Base-by-base conservation (phyloP, 2,888 invertebrate genomes). In the Steromphala cineraria region DNA sequence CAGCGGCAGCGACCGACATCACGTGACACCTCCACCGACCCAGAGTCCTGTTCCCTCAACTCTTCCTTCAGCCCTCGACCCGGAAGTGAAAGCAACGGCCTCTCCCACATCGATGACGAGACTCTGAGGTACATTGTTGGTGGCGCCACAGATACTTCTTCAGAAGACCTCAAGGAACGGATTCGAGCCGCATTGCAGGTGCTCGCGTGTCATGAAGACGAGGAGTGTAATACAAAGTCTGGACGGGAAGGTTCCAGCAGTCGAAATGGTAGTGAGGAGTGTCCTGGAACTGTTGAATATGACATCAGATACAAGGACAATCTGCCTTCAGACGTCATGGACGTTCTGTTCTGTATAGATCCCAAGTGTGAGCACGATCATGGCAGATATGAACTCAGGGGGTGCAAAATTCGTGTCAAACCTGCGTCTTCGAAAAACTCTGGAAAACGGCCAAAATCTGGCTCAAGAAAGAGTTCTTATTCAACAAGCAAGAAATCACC, bases 321-420 rank as follows among this genome's bases (percentile, higher is more conserved):
- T 21, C 24, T 75, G 13, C 75, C 75, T 3, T 31, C 46, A 2
- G 75, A 75, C 21, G 75, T 75, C 24, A 19, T 75, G 24, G 75
- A 75, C 75, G 53, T 31, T 28, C 75, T 75, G 24, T 24, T 75
- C 15, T 75, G 75, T 53, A 53, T 75, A 24, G 53, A 53, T 52
- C 75, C 24, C 5, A 17, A 75, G 2, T 75, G 53, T 31, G 52
- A 53, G 0, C 52, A 52, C 52, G 53, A 75, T 15, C 52, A 75
- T 53, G 24, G 17, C 21, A 36, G 75, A 17, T 75, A 52, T 53
- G 53, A 40, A 19, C 40, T 31, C n/a, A 71, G 40, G n/a, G 71
- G 71, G 8, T 36, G 71, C 13, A 17, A 36, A 13, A 31, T 71
- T 19, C 19, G 36, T 17, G 71, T 71, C 40, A 40, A 40, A 36